These are phyloP conservation scores for Archegozetes longisetosus DNA, from an alignment of 1,140 invertebrate genomes.

Conservation along the genomic window DNA sequence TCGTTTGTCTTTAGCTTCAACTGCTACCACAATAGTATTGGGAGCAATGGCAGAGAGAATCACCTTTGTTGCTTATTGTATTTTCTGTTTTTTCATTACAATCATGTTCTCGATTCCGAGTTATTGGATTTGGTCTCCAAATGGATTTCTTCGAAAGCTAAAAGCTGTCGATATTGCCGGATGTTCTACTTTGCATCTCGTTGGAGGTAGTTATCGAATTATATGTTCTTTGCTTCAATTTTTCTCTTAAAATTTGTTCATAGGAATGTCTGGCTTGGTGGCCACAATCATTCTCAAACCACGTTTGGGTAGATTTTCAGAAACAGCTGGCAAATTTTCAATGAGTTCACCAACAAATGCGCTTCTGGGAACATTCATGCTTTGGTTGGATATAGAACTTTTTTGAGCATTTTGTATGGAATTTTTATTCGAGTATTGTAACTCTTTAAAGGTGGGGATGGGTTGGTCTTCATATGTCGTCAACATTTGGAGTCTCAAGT, in stretches of 20 bases:
- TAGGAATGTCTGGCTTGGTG: constrained; percentile 47
- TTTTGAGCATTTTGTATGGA: neutral
- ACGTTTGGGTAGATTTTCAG: constrained; percentile 62
- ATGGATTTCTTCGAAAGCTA: constrained; percentile 61
- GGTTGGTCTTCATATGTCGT: constrained; percentile 79
- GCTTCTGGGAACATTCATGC: constrained; percentile 74
- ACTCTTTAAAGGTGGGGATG: constrained; percentile 51
- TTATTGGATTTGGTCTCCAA: constrained; percentile 70
- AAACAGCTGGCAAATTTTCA: constrained; percentile 49
- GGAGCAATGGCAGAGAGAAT: constrained; percentile 78
- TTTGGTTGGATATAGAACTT: constrained; percentile 41
- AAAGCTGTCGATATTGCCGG: constrained; percentile 76
- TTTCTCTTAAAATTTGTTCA: neutral
- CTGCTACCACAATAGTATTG: constrained; percentile 64
- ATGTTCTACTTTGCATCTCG: constrained; percentile 54
- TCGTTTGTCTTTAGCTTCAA: constrained; percentile 74
- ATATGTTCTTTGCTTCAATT: neutral
- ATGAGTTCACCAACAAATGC: constrained; percentile 76
- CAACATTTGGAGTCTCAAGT: constrained; percentile 43
- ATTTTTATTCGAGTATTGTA: constrained; percentile 1
- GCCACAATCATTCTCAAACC: constrained; percentile 78
- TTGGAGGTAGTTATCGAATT: constrained; percentile 39
- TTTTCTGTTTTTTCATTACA: constrained; percentile 77
- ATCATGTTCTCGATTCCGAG: constrained; percentile 78
- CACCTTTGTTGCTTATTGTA: constrained; percentile 73